Evolutionary conservation across 2,888 invertebrate species (phyloP), one percentile per base, ranked within the genome.

Genomic region (Willowsia nigromaculata): DNA sequence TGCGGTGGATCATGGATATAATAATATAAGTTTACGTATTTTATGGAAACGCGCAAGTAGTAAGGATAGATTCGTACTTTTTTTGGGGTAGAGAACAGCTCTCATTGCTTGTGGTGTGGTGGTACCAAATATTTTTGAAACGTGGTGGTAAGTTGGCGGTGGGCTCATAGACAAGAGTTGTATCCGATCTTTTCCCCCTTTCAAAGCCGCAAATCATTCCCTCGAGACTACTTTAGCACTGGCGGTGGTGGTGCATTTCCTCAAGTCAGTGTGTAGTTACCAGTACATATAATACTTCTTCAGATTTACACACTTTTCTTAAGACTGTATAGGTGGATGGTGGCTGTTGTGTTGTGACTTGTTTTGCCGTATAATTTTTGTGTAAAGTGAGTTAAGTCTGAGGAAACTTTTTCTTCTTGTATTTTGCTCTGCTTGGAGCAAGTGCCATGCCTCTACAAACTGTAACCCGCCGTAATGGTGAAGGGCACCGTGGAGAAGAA

Each of bases 201-300:
- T 62, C 47, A 59, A 71, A 62, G 18, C 88, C 81, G 76, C 82
- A 88, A 82, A 88, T 88, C 88, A 88, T 88, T 88, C 88, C 88
- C 88, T 6, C 15, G 82, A 88, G 88, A 88, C 80, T 86, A 68
- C 80, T 86, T 86, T 80, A 78, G 68, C 27, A 50, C 40, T 82
- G 15, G 40, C 25, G 30, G 27, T 27, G 50, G 80, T 22, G 50
- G 86, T 86, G 86, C 78, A 80, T 86, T 86, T 86, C 86, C 86
- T 80, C 40, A 25, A 86, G 86, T 78, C 76, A 62, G 43, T 18
- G 65, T 68, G 50, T 53, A 56, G 56, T 80, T 53, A 53, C 53
- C n/a, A 22, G 40, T 37, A 18, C 40, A 40, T 33, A 40, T 71
- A 71, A 71, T 71, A 56, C 56, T 56, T 22, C 37, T 56, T 56